These are phyloP conservation scores for Lepidotrigona ventralis DNA, from an alignment of 1,140 invertebrate genomes.

Conservation along the genomic window DNA sequence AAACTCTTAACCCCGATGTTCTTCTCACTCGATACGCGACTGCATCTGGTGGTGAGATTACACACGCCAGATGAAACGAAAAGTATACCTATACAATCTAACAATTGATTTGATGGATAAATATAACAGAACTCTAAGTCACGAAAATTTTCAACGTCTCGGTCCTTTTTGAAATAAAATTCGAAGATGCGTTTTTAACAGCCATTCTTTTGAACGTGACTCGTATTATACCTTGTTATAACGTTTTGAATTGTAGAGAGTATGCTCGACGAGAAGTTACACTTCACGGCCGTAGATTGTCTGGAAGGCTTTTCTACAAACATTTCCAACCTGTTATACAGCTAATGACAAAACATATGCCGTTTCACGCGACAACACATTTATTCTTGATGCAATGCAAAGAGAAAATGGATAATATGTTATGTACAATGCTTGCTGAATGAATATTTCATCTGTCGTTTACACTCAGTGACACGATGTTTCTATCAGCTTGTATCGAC, in stretches of 20 bases:
- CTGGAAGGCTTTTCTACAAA: not conserved
- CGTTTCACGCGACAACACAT: not conserved
- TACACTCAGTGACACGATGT: not conserved
- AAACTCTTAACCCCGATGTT: slow-evolving; percentile 55
- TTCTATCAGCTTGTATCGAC: not conserved
- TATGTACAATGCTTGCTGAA: not conserved
- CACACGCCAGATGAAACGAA: not conserved
- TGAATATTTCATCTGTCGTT: not conserved
- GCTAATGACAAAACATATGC: not conserved
- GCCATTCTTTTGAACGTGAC: too few species aligned
- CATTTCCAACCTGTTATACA: not conserved
- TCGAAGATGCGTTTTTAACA: too few species aligned
- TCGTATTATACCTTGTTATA: too few species aligned
- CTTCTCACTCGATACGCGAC: not conserved
- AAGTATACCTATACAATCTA: not conserved
- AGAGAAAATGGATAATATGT: not conserved
- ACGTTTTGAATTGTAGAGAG: not conserved
- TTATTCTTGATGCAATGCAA: not conserved
- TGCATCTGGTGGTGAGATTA: not conserved
- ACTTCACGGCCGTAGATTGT: not conserved
- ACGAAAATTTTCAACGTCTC: too few species aligned
- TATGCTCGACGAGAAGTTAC: not conserved
- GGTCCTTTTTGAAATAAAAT: too few species aligned
- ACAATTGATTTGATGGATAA: not conserved
- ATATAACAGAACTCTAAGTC: too few species aligned